Evolutionary conservation across 2,797 vertebrate species (phyloP).

Genomic region (Molossus alvarezi): DNA sequence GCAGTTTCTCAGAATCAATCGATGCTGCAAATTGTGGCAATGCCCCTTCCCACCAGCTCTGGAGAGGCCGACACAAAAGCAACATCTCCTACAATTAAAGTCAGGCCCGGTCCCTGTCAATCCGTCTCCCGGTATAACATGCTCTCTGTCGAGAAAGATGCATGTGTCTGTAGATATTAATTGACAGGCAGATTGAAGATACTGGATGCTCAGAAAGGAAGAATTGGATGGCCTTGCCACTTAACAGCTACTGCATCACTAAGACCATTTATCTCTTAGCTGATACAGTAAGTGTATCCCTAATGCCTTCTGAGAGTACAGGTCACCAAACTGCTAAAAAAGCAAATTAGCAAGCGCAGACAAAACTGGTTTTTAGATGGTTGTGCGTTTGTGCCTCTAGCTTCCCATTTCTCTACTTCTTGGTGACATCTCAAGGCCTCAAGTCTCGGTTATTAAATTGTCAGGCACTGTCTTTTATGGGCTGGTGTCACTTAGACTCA

Average conservation of each 20-base stretch:
- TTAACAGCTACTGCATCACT: constrained; percentile 10
- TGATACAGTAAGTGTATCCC: not conserved
- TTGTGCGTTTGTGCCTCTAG: not conserved
- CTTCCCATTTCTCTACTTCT: constrained; percentile 53
- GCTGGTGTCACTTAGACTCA: constrained; percentile 8
- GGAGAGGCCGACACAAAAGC: not conserved
- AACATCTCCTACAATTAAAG: not conserved
- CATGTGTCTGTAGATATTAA: constrained; percentile 38
- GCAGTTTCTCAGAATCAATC: not conserved
- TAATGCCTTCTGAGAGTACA: not conserved
- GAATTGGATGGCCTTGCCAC: not conserved
- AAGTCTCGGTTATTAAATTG: constrained; percentile 45
- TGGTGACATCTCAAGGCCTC: not conserved
- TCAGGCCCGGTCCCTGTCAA: not conserved
- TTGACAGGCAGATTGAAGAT: constrained; percentile 58
- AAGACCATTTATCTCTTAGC: constrained; percentile 44
- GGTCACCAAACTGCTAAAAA: not conserved
- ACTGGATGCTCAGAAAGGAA: constrained; percentile 48
- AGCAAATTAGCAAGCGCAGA: not conserved
- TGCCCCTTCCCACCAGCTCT: not conserved
- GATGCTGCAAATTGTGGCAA: not conserved
- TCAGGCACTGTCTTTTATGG: constrained; percentile 48
- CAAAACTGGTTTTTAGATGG: not conserved
- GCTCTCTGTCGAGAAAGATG: constrained; percentile 38
- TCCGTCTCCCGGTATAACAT: not conserved